Base-by-base conservation (phyloP, 2,113 vertebrate species). In the Mus pahari region DNA sequence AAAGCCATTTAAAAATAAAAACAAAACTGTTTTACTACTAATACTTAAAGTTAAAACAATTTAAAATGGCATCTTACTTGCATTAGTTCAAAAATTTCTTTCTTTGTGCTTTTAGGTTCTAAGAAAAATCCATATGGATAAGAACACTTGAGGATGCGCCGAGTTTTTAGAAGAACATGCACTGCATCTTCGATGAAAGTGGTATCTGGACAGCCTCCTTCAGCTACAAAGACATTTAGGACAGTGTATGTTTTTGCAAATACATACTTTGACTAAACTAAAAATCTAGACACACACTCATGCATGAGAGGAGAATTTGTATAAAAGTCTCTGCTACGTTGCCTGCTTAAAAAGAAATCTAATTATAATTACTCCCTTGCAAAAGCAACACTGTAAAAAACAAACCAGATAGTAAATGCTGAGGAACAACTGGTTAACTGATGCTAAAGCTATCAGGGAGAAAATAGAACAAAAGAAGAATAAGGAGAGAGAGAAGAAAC, bases 31-130 rank as follows among this genome's bases (percentile, higher is more conserved):
- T 83, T 93, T 92, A 93, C 26, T 92, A 94, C 36, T 92, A 31
- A 92, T 0, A 95, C 2, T 68, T 28, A 31, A 90, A 95, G 50
- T 90, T 42, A 71, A 93, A 86, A 89, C 79, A 95, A 89, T 94
- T 89, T 87, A 0, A 88, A 96, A 91, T 45, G 73, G 75, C 13
- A 92, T 95, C 84, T 98, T 98, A 99, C 99, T 99, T 99, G 99
- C 99, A 99, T 99, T 97, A 99, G 99, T 99, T 99, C 99, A 98
- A 99, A 99, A 98, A 99, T 99, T 98, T 99, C 99, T 97, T 99
- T 99, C 98, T 99, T 99, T 99, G 99, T 99, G 99, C 99, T 99
- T 99, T 99, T 99, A 97, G 99, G 99, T 98, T 99, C 99, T 98
- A 99, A 98, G 98, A 99, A 99, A 98, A 99, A 99, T 97, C 99